Evolutionary conservation across 37 sponge, comb jelly and placozoan species (phyloP).

Genomic region (Beroe ovata): DNA sequence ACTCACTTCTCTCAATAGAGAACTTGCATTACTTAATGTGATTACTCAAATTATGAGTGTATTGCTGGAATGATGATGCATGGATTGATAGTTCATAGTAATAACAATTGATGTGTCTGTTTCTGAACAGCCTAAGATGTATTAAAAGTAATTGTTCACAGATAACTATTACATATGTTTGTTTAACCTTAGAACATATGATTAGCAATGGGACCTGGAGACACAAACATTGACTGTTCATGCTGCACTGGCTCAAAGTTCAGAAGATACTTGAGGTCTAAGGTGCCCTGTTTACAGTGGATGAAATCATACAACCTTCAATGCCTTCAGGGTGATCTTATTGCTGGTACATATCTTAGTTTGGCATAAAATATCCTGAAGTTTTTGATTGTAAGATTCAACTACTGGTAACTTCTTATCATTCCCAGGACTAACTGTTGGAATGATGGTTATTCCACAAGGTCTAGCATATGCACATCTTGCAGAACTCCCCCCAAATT

Average conservation of each 20-base stretch:
- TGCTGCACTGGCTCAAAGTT: constrained; percentile 37
- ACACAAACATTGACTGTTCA: not conserved
- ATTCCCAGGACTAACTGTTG: constrained; percentile 38
- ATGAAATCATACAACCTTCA: constrained; percentile 38
- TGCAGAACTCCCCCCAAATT: constrained; percentile 55
- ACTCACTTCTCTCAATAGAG: not conserved
- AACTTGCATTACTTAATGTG: not conserved
- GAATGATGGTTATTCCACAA: constrained; percentile 66
- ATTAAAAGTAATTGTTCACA: too few relatives aligned
- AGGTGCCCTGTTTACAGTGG: constrained; percentile 36
- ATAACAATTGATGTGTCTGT: too few relatives aligned
- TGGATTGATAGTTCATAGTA: too few relatives aligned
- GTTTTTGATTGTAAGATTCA: too few relatives aligned
- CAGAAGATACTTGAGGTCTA: constrained; percentile 18
- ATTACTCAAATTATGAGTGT: too few relatives aligned
- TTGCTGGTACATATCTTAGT: too few relatives aligned
- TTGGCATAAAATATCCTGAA: not conserved
- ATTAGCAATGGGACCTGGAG: constrained; percentile 42
- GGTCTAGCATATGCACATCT: constrained; percentile 55
- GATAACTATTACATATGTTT: too few relatives aligned
- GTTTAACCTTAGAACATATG: too few relatives aligned
- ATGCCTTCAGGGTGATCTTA: constrained; percentile 59
- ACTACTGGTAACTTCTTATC: too few relatives aligned
- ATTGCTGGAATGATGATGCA: too few relatives aligned
- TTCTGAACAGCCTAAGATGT: too few relatives aligned